Evolutionary conservation across 1,140 invertebrate species (phyloP).

Genomic region (Drosophila santomea): DNA sequence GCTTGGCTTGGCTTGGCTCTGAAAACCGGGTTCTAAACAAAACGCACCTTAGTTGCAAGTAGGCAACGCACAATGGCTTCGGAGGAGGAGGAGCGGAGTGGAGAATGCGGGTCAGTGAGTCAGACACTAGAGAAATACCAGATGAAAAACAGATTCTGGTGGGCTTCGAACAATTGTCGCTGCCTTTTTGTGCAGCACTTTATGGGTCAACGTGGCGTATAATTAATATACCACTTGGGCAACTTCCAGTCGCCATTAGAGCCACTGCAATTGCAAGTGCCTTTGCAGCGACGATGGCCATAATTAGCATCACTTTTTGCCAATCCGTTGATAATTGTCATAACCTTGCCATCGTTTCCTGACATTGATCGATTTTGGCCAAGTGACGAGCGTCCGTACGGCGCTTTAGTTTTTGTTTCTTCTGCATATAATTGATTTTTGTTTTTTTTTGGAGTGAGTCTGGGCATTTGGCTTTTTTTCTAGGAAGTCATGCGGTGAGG

Average conservation of each 20-base stretch:
- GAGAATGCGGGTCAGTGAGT: constrained; percentile 59
- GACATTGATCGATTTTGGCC: constrained; percentile 80
- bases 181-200: constrained; percentile 43
- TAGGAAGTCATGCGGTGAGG: constrained; percentile 70
- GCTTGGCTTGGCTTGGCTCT: not conserved
- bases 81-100: constrained; percentile 1
- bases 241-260: constrained; percentile 80
- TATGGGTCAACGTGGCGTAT: constrained; percentile 81
- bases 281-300: constrained; percentile 2
- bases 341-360: constrained; percentile 82
- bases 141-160: constrained; percentile 28
- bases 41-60: constrained; percentile 69
- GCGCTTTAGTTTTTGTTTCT: constrained; percentile 21
- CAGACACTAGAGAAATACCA: constrained; percentile 22
- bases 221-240: constrained; percentile 75
- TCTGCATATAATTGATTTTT: constrained; percentile 69
- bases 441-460: constrained; percentile 25
- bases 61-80: constrained; percentile 68
- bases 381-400: constrained; percentile 30
- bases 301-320: constrained; percentile 46
- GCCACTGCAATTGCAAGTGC: constrained; percentile 50
- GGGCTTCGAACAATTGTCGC: constrained; percentile 62
- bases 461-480: not conserved
- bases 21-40: constrained; percentile 70
- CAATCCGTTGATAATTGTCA: constrained; percentile 65